Evolutionary conservation across 2,797 vertebrate species (phyloP).

Genomic region (Urosaurus nigricauda): DNA sequence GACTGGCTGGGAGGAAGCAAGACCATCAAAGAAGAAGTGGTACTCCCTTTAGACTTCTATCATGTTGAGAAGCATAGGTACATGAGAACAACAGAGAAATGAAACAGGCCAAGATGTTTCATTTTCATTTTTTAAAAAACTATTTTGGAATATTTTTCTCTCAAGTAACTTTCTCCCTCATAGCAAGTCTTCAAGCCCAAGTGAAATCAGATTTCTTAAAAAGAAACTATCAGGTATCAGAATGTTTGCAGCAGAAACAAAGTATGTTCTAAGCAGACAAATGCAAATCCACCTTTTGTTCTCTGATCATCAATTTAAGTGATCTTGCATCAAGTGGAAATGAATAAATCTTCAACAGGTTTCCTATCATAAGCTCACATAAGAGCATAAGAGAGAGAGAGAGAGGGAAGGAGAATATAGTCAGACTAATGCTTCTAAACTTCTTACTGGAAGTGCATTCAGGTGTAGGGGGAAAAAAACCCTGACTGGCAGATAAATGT

Average conservation of each 20-base stretch:
- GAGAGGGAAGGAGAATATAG: too few relatives aligned
- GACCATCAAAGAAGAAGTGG: neutral
- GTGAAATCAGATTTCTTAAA: neutral
- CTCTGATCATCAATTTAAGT: neutral
- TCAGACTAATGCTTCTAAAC: fast-evolving
- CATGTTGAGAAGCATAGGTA: neutral
- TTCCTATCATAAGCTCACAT: neutral
- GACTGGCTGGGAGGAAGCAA: neutral
- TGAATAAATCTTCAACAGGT: neutral
- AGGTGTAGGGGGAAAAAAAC: neutral
- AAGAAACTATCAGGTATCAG: neutral
- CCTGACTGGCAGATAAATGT: neutral
- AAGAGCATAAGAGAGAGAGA: neutral
- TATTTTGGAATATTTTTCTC: neutral
- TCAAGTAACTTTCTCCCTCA: neutral
- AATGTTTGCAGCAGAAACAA: neutral
- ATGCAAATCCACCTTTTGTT: constrained; percentile 19
- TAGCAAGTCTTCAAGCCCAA: neutral
- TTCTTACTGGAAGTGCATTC: neutral
- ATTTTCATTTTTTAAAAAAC: neutral
- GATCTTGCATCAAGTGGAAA: neutral
- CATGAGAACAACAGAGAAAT: neutral
- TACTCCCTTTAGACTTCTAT: neutral
- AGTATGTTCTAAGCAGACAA: neutral
- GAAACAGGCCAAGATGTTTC: neutral